Percentiles rank a stretch among this genome's conserved stretches.
Evolutionary conservation across 2,113 vertebrate genomes (phyloP).

Genomic region (Aramus guarauna): DNA sequence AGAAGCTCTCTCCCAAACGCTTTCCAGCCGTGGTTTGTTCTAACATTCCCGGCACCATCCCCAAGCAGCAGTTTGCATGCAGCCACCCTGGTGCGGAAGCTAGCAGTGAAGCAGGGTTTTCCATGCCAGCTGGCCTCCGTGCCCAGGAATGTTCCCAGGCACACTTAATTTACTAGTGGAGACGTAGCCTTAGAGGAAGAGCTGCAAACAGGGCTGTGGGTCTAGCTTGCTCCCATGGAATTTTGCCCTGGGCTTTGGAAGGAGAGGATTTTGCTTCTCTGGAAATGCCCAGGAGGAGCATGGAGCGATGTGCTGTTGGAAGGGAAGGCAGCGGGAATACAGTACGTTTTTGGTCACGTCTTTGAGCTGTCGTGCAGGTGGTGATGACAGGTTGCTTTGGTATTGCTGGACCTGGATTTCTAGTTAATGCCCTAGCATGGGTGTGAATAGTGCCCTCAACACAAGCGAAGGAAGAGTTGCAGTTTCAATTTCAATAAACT

Average conservation of each 20-base stretch:
- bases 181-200: slow-evolving; percentile 1
- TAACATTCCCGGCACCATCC: background rate
- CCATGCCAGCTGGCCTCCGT: slow-evolving; percentile 22
- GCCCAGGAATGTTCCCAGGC: slow-evolving; percentile 44
- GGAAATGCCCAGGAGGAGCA: background rate
- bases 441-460: background rate
- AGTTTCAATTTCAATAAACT: background rate
- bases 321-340: background rate
- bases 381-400: background rate
- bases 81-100: background rate
- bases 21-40: background rate
- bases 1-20: background rate
- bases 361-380: background rate
- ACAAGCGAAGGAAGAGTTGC: background rate
- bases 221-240: slow-evolving; percentile 7
- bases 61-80: background rate
- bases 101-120: background rate
- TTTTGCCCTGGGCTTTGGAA: slow-evolving; percentile 19
- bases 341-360: background rate
- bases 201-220: background rate
- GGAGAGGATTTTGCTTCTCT: background rate
- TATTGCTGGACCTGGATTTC: background rate
- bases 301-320: background rate
- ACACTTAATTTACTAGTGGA: background rate
- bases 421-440: background rate